Percentiles rank a stretch among this genome's conserved stretches.
These are phyloP conservation scores for Tiaroga cobitis DNA, from an alignment of 2,797 vertebrate species.

Conservation along the genomic window DNA sequence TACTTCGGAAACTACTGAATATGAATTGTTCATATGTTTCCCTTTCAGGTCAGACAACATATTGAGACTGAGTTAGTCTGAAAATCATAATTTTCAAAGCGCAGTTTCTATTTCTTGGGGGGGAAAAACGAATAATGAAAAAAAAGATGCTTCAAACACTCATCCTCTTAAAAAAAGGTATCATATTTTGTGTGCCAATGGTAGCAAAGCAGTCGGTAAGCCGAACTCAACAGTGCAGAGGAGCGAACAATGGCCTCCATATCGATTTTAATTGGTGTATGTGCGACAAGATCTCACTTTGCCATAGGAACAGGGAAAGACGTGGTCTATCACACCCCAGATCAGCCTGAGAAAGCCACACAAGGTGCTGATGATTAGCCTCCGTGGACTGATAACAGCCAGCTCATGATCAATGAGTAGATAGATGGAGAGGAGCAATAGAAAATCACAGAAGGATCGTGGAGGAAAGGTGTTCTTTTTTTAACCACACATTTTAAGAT, in stretches of 20 bases:
- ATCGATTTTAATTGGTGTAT: slow-evolving; percentile 80
- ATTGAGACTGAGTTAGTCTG: background rate
- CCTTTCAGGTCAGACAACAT: background rate
- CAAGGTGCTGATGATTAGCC: slow-evolving; percentile 78
- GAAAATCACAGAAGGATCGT: slow-evolving; percentile 49
- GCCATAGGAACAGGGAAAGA: slow-evolving; percentile 57
- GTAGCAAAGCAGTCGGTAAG: slow-evolving; percentile 21
- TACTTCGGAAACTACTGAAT: background rate
- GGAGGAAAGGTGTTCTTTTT: slow-evolving; percentile 21
- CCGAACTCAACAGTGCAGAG: slow-evolving; percentile 72
- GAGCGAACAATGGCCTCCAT: slow-evolving; percentile 73
- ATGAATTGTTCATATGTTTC: background rate
- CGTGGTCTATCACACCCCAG: slow-evolving; percentile 72
- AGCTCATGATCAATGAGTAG: slow-evolving; percentile 73
- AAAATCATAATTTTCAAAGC: background rate
- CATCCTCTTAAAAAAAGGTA: background rate
- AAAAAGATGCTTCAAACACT: background rate
- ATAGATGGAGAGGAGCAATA: slow-evolving; percentile 69
- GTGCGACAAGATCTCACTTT: slow-evolving; percentile 77
- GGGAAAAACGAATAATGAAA: background rate
- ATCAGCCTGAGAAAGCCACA: slow-evolving; percentile 76
- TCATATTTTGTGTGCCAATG: slow-evolving; percentile 44
- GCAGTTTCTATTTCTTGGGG: too few species aligned
- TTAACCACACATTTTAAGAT: slow-evolving; percentile 20
- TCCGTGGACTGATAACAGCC: slow-evolving; percentile 76